Conservation (phyloP, 2,797 vertebrate genomes). For the Aulostomus chinensis region DNA sequence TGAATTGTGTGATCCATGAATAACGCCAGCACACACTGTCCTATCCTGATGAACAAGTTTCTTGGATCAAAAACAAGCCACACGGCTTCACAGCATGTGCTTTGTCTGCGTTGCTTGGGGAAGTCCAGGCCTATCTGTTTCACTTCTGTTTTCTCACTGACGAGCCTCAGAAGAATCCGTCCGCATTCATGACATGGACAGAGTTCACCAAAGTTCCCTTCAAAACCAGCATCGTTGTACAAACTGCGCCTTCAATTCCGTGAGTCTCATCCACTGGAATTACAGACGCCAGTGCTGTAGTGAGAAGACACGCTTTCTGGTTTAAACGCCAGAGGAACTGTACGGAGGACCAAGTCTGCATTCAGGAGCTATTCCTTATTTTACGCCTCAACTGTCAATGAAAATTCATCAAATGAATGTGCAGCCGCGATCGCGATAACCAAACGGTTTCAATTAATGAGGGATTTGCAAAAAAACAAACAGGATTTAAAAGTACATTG, state of each 20-base stretch:
- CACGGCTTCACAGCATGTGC: constrained; percentile 66
- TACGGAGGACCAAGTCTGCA: too few relatives aligned
- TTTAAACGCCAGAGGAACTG: too few relatives aligned
- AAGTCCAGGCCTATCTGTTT: constrained; percentile 79
- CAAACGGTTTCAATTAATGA: too few relatives aligned
- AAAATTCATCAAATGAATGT: too few relatives aligned
- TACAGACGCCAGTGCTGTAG: too few relatives aligned
- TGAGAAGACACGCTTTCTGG: too few relatives aligned
- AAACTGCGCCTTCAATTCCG: neutral
- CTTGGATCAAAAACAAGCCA: constrained; percentile 51
- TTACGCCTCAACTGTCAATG: too few relatives aligned
- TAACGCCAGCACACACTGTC: constrained; percentile 7
- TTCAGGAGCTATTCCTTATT: too few relatives aligned
- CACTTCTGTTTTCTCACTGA: constrained; percentile 83
- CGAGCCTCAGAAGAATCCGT: constrained; percentile 45
- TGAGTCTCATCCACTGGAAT: neutral
- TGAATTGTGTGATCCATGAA: constrained; percentile 4
- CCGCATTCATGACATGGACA: constrained; percentile 54
- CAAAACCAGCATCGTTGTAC: constrained; percentile 16
- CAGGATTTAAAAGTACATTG: too few relatives aligned
- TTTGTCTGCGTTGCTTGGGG: constrained; percentile 70
- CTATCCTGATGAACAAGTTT: constrained; percentile 64
- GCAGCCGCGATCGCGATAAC: too few relatives aligned
- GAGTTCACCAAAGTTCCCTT: constrained; percentile 64
- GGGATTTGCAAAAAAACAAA: too few relatives aligned